phyloP scores from a whole-genome alignment of 2,888 invertebrate species.

The Acanthosepion pharaonis region DNA sequence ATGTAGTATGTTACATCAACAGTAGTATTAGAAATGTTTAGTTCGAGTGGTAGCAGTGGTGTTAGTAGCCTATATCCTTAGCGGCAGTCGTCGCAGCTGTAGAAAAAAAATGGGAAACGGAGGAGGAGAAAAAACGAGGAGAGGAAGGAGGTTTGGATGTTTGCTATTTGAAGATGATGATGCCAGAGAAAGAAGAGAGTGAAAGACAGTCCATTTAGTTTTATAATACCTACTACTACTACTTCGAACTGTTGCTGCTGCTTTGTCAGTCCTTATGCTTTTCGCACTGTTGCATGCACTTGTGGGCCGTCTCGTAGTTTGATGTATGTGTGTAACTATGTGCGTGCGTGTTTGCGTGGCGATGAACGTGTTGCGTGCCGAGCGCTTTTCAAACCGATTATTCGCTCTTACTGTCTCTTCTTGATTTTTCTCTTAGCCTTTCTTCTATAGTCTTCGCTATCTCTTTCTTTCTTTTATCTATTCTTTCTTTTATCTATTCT shows the following conservation, averaged over 20 bases:
- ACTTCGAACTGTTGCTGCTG: neutral
- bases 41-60: neutral
- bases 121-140: neutral
- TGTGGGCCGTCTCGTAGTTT: neutral
- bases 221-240: neutral
- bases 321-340: neutral
- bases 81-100: neutral
- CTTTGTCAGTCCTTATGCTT: neutral
- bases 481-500: neutral
- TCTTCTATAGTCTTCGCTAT: neutral
- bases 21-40: neutral
- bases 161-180: constrained; percentile 2
- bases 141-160: neutral
- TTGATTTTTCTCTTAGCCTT: neutral
- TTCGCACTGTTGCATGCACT: constrained; percentile 33
- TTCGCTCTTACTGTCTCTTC: neutral
- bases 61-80: neutral
- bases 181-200: neutral
- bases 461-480: neutral
- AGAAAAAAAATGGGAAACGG: neutral
- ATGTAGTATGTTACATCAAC: neutral
- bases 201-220: neutral
- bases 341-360: neutral
- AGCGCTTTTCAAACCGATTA: neutral
- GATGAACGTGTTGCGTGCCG: constrained; percentile 8